phyloP scores from a whole-genome alignment of 2,888 invertebrate species.

The Pristionchus maxplancki region DNA sequence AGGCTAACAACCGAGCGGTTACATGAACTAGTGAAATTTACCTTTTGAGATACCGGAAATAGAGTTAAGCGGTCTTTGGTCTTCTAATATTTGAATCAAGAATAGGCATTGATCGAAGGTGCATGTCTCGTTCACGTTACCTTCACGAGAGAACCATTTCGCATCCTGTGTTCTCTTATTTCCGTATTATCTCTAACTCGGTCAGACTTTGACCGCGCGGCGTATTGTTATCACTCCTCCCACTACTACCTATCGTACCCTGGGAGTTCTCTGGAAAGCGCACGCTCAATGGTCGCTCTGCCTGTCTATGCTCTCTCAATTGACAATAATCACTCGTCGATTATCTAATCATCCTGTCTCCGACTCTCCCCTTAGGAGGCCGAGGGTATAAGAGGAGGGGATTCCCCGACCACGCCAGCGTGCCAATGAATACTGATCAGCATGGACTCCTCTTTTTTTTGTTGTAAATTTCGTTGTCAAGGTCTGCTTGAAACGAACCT shows the following conservation, averaged over 20 bases:
- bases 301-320: conserved; percentile 3
- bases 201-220: conserved; percentile 1
- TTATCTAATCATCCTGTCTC: neutral
- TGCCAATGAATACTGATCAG: neutral
- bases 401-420: neutral
- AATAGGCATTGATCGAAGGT: neutral
- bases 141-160: neutral
- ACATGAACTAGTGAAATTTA: too few relatives aligned
- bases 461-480: too few relatives aligned
- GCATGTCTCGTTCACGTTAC: conserved; percentile 13
- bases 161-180: neutral
- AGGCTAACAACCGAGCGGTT: neutral
- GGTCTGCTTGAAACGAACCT: too few relatives aligned
- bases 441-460: too few relatives aligned
- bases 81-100: neutral
- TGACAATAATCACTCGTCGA: neutral
- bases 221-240: neutral
- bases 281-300: neutral
- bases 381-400: conserved; percentile 12
- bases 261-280: conserved; percentile 14
- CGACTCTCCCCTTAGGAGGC: neutral
- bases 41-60: neutral
- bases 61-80: neutral
- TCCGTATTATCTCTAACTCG: neutral
- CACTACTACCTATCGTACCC: neutral